phyloP scores from a whole-genome alignment of 2,888 invertebrate species.

The Conus canariensis region DNA sequence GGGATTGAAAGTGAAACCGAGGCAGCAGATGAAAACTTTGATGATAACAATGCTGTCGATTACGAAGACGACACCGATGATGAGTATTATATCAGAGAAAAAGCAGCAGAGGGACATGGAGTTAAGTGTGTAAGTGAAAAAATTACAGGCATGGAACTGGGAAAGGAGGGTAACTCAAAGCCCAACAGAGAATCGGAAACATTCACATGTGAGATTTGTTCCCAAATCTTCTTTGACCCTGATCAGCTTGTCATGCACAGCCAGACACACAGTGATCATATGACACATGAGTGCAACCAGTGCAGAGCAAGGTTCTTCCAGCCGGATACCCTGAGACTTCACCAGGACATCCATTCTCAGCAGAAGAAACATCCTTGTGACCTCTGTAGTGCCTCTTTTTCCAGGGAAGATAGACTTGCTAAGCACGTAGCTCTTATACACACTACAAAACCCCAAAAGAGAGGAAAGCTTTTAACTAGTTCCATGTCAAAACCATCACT shows the following conservation, averaged over 20 bases:
- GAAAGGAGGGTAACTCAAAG: neutral
- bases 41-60: neutral
- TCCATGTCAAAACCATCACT: neutral
- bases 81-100: neutral
- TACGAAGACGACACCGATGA: constrained; percentile 11
- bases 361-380: neutral
- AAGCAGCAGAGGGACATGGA: neutral
- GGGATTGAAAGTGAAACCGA: neutral
- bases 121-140: neutral
- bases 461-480: neutral
- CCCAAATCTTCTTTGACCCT: neutral
- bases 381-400: neutral
- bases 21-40: neutral
- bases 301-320: constrained; percentile 14
- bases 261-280: neutral
- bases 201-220: neutral
- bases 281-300: neutral
- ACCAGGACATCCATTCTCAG: neutral
- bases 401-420: neutral
- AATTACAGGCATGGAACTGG: neutral
- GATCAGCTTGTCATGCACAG: constrained; percentile 28
- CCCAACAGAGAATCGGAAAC: neutral
- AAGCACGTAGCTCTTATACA: neutral
- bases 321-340: neutral
- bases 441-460: neutral